Base-by-base conservation (phyloP, 2,888 invertebrate genomes). In the Strigamia maritima region DNA sequence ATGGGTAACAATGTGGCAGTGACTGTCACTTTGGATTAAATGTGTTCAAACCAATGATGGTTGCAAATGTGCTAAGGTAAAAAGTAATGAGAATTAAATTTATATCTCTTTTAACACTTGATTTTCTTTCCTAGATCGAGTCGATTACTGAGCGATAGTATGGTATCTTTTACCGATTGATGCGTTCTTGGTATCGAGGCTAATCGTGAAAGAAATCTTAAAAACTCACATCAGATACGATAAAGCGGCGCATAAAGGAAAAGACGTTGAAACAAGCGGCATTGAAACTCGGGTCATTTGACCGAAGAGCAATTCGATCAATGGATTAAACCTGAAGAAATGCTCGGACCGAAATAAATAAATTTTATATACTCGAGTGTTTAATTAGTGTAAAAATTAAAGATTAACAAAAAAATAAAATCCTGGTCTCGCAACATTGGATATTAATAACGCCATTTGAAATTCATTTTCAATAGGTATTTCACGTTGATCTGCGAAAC, bases 211-310 rank as follows among this genome's bases (percentile, higher is more conserved):
- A 89, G 90, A 80, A 97, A 98, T 84, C 0, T 90, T 98, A 81
- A 98, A 98, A 88, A 95, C 97, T 0, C 95, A 98, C 86, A 98
- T 98, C 84, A 98, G 98, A 79, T 99, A 99, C 85, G 98, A 99
- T 86, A 98, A 89, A 81, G 93, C 97, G n/a, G 96, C 97, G 0
- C 90, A 93, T 93, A 84, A 93, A 97, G 84, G 94, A 94, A 2
- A 89, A 91, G 0, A 97, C 94, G 0, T 87, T 98, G 60, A 96
- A 94, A 85, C 93, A 92, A 83, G 90, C 96, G 0, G 98, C 98
- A 0, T 86, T 98, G 82, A 94, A 95, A 83, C 88, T 95, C 78
- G 40, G 92, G 93, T 22, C 90, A 91, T 84, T 88, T 97, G 22
- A 94, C 93, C 0, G 92, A 91, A 76, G 87, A 88, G 81, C 87